Base-by-base conservation (phyloP, 2,888 invertebrate species). In the Malachius bipustulatus region DNA sequence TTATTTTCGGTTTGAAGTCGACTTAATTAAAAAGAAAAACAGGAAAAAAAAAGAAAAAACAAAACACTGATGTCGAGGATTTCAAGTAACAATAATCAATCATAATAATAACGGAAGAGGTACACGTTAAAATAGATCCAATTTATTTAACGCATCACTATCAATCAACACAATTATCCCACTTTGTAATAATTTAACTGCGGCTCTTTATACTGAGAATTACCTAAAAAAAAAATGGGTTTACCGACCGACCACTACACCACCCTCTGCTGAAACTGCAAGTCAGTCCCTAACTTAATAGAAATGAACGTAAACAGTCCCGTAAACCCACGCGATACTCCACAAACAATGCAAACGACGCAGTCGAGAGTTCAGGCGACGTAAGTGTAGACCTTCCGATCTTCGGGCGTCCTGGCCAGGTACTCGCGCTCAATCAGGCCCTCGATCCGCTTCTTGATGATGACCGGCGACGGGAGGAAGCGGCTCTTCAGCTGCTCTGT, bases 401-500 rank as follows among this genome's bases (percentile, higher is more conserved):
- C 97, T 67, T 94, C 91, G 39, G 90, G 84, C 59, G 94, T 93
- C 65, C 98, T 80, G 49, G 93, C 90, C 60, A 99, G 74, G 70
- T 98, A 98, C 69, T 99, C 98, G 50, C 98, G 75, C 69, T 98
- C 98, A 63, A 98, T 98, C 57, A 99, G 78, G 43, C 94, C 93
- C 70, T 99, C 98, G 67, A 98, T 97, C 63, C 98, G 81, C 66
- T 97, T 96, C 71, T 99, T 99, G 62, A 99, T 97, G 50, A 96
- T 84, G 49, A 90, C 89, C 35, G 97, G 97, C 52, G 91, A 91
- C 44, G 98, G 97, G 66, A 94, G 75, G 76, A 99, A 98, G 59
- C 98, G 79, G 52, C 84, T 84, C 66, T 88, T 90, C 50, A 98
- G 70, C 67, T 97, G 96, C 63, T 96, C 90, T 40, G 96, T 96